Conservation (phyloP, 2,113 vertebrate genomes). For the Oreochromis aureus region DNA sequence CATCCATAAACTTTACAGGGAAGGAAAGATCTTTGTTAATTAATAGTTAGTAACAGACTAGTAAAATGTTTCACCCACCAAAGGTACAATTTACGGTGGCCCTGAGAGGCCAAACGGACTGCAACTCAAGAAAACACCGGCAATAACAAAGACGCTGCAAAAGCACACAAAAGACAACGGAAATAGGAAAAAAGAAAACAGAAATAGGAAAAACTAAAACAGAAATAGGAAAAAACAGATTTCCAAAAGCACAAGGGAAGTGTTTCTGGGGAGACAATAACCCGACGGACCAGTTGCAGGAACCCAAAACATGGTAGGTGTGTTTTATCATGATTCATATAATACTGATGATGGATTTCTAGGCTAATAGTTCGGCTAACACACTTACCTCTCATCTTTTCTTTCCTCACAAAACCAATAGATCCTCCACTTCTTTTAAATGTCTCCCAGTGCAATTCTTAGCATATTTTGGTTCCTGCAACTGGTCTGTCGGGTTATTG, state of each 20-base stretch:
- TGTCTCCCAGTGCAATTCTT: not conserved
- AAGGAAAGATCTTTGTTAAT: no score
- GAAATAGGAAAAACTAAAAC: no score
- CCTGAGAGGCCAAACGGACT: no score
- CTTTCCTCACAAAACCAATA: not conserved
- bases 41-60: not conserved
- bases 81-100: not conserved
- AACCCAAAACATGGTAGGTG: not conserved
- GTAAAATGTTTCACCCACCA: not conserved
- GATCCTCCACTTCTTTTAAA: not conserved
- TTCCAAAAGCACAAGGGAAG: no score
- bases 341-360: not conserved
- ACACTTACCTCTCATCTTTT: not conserved
- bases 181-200: no score
- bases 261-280: not conserved
- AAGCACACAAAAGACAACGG: no score
- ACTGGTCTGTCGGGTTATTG: not conserved
- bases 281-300: not conserved
- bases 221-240: no score
- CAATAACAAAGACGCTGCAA: no score
- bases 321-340: not conserved
- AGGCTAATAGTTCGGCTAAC: not conserved
- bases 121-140: no score
- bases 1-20: no score
- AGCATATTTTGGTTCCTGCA: not conserved